phyloP scores from a whole-genome alignment of 2,797 vertebrate genomes.

The Anableps anableps region DNA sequence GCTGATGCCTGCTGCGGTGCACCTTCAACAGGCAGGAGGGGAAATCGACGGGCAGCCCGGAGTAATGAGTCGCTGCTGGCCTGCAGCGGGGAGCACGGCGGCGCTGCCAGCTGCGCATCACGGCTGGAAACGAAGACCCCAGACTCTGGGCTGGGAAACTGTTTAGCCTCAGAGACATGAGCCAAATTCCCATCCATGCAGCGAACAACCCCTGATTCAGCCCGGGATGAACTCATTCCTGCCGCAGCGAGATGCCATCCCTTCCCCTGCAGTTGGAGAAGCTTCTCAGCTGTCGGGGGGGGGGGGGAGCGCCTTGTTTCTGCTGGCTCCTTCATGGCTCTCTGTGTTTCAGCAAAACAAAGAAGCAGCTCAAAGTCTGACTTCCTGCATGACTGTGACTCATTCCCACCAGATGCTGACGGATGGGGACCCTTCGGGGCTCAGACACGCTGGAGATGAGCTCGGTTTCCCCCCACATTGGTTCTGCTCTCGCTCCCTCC shows the following conservation, averaged over 20 bases:
- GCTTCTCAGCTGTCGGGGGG: conserved; percentile 26
- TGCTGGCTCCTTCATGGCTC: not conserved
- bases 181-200: too few species aligned
- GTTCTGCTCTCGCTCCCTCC: too few species aligned
- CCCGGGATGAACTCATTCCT: conserved; percentile 19
- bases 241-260: conserved; percentile 35
- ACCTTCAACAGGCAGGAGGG: conserved; percentile 39
- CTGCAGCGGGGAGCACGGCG: conserved; percentile 36
- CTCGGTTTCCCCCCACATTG: too few species aligned
- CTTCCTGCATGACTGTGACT: not conserved
- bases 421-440: not conserved
- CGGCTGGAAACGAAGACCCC: conserved; percentile 27
- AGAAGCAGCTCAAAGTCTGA: not conserved
- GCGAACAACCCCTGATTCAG: conserved; percentile 20
- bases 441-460: not conserved
- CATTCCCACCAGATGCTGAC: not conserved
- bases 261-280: conserved; percentile 22
- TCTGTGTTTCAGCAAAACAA: not conserved
- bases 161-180: conserved; percentile 46
- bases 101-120: conserved; percentile 53
- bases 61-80: conserved; percentile 66
- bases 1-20: conserved; percentile 50
- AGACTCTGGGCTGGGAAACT: conserved; percentile 50
- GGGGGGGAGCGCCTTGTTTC: conserved; percentile 13
- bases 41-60: conserved; percentile 66